Evolutionary conservation across 2,797 vertebrate species (phyloP), one percentile per base, ranked within the genome.

Genomic region (Bradypodion ventrale): DNA sequence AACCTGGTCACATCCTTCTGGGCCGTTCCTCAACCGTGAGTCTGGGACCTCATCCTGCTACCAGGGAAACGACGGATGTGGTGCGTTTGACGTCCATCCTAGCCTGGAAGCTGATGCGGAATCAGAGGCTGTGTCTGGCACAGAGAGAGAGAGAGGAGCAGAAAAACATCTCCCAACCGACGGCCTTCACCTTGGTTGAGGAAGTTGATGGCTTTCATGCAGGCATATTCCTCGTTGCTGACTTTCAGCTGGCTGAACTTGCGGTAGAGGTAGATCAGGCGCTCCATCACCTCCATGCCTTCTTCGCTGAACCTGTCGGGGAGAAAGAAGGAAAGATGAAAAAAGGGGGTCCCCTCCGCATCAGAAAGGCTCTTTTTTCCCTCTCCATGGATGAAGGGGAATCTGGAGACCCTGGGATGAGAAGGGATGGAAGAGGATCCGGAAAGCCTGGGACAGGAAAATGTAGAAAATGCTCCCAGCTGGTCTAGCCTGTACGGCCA

Each of bases 141-240:
- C 3, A 37, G 44, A 1, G 42, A 4, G 37, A 25, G 75, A 29
- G 25, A 29, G 21, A 13, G 5, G 21, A 21, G 7, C 3, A 4
- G 15, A 27, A 37, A 27, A 29, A 8, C 6, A 52, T 15, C 52
- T 75, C 63, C 77, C 2, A 0, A 3, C 66, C n/a, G n/a, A n/a
- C n/a, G n/a, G 69, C 6, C 76, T 96, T 96, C 95, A 99, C 99
- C 99, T 97, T 99, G 99, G 91, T 99, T 99, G 29, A 99, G 97
- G 95, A 99, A 99, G 96, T 99, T 99, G 95, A 99, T 99, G 93
- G 98, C 97, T 96, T 99, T 99, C 98, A 99, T 99, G 80, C 98
- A 99, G 0, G 98, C 98, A 0, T 99, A 99, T 88, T 99, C 99
- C 95, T 99, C 99, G 0, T 98, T 99, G 96, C 98, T 98, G 96